A percentile compares a stretch with the other conserved stretches of the same genome.
Conservation (phyloP, 2,888 invertebrate species). For the Habroteleia sp. region DNA sequence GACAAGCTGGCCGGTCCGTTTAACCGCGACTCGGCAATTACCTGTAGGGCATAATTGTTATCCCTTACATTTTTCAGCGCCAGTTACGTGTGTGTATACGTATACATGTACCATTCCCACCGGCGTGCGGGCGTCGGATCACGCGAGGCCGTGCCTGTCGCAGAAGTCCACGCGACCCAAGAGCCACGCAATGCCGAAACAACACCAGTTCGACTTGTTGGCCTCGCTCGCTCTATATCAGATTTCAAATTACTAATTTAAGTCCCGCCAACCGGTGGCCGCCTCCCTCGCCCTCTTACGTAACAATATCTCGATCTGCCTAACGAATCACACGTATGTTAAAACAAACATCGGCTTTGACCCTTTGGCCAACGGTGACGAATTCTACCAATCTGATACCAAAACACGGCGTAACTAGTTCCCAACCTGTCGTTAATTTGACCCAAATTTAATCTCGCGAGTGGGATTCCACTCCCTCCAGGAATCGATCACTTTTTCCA, state of each 20-base stretch:
- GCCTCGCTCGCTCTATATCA: conserved; percentile 76
- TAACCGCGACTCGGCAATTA: conserved; percentile 79
- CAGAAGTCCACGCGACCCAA: conserved; percentile 79
- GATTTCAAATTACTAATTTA: conserved; percentile 81
- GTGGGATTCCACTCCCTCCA: no score
- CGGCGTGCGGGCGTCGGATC: conserved; percentile 73
- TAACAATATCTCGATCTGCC: conserved; percentile 23
- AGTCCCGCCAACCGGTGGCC: conserved; percentile 61
- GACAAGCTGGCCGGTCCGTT: conserved; percentile 70
- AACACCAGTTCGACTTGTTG: conserved; percentile 73
- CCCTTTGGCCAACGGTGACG: conserved; percentile 20
- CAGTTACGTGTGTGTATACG: conserved; percentile 49
- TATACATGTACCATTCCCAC: conserved; percentile 60
- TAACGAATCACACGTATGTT: conserved; percentile 29
- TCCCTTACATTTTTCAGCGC: conserved; percentile 76
- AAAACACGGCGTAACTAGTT: conserved; percentile 20
- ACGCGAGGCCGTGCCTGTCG: conserved; percentile 81
- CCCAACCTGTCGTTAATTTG: conserved; percentile 6
- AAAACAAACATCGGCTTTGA: conserved; percentile 44
- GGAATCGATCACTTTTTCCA: no score
- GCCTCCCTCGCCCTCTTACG: conserved; percentile 3
- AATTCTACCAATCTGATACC: conserved; percentile 26
- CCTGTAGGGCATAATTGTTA: conserved; percentile 80
- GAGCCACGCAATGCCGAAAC: conserved; percentile 80
- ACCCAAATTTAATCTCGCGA: conserved; percentile 10